A percentile compares a stretch with the other conserved stretches of the same genome.
Evolutionary conservation across 2,113 vertebrate genomes (phyloP).

Genomic region (Urocynchramus pylzowi): DNA sequence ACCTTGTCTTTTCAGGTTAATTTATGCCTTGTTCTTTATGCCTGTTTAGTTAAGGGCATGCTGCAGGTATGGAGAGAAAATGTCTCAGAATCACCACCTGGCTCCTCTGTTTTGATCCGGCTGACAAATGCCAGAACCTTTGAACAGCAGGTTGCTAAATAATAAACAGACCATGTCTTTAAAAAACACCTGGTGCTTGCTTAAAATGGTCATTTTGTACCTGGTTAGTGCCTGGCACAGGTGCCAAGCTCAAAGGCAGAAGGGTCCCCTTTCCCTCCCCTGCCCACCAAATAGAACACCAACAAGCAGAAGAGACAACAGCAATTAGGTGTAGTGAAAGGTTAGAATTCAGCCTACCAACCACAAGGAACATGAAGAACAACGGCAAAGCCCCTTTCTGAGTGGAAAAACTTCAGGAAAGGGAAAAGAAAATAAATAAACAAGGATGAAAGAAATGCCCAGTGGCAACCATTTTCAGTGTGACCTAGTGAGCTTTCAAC

Average conservation of each 20-base stretch:
- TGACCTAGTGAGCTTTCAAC: conserved; percentile 75
- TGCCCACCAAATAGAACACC: background rate
- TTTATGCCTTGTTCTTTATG: conserved; percentile 45
- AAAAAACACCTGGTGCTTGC: background rate
- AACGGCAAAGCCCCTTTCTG: background rate
- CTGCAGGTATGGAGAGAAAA: conserved; percentile 2
- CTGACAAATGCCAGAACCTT: conserved; percentile 24
- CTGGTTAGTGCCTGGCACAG: background rate
- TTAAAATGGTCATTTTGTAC: background rate
- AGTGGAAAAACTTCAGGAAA: conserved; percentile 6
- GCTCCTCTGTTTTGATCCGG: background rate
- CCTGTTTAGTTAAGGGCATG: conserved; percentile 19
- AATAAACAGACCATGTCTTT: conserved; percentile 25
- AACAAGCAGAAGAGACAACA: background rate
- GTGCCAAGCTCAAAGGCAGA: background rate
- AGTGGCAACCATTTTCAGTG: conserved; percentile 72
- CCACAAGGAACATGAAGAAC: background rate
- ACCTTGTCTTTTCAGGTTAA: background rate
- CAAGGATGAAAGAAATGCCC: conserved; percentile 79
- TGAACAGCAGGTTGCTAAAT: conserved; percentile 33
- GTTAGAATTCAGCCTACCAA: background rate
- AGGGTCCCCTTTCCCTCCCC: background rate
- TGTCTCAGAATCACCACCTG: background rate
- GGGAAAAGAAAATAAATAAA: conserved; percentile 53
- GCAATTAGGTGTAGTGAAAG: background rate